A percentile compares a stretch with the other conserved stretches of the same genome.
Evolutionary conservation across 1,140 invertebrate genomes (phyloP).

Genomic region (Caenorhabditis remanei): DNA sequence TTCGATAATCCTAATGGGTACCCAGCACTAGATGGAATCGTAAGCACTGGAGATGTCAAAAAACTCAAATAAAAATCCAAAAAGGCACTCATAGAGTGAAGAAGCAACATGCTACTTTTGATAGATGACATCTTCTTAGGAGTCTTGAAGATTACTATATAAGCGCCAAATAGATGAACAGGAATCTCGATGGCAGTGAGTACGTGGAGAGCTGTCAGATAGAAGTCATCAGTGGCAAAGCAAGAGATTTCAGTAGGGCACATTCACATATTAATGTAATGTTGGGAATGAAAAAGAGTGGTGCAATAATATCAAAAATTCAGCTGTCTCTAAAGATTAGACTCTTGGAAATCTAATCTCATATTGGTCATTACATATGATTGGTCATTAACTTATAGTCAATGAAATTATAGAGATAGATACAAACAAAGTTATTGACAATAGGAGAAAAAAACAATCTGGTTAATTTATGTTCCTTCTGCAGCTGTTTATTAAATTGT

Average conservation of each 20-base stretch:
- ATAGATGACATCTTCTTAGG: neutral
- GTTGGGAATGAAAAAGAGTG: neutral
- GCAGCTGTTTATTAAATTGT: too few species aligned
- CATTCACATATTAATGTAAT: neutral
- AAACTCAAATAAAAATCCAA: conserved; percentile 11
- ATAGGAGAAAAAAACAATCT: too few species aligned
- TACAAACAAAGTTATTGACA: too few species aligned
- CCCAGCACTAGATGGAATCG: neutral
- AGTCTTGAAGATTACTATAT: neutral
- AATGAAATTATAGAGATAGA: too few species aligned
- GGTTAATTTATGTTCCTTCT: too few species aligned
- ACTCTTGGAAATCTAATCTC: too few species aligned
- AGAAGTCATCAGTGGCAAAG: neutral
- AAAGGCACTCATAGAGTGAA: neutral
- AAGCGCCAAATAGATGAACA: neutral
- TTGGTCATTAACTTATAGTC: too few species aligned
- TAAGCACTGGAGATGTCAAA: neutral
- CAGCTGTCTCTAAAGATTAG: too few species aligned
- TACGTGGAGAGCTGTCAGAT: neutral
- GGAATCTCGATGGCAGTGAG: neutral
- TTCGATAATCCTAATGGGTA: neutral
- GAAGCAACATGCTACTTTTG: too few species aligned
- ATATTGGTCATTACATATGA: too few species aligned
- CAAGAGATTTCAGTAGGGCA: neutral
- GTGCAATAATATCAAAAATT: neutral